phyloP scores from a whole-genome alignment of 2,888 invertebrate genomes.

The Reticulitermes lucifugus region DNA sequence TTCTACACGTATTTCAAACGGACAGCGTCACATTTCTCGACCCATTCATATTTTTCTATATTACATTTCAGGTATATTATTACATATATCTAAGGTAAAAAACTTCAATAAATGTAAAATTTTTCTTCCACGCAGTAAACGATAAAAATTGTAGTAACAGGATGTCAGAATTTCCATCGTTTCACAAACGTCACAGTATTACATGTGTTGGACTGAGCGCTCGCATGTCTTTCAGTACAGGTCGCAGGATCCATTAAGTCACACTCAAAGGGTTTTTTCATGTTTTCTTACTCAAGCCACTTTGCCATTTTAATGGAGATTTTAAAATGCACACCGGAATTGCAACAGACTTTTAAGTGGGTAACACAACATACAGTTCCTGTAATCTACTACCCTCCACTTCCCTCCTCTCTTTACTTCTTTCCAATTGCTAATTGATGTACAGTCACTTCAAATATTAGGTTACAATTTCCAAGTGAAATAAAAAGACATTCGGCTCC shows the following conservation, averaged over 20 bases:
- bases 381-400: neutral
- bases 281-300: neutral
- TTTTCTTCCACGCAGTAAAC: too few species aligned
- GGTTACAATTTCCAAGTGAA: neutral
- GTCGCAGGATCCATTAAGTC: slow-evolving; percentile 5
- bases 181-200: too few species aligned
- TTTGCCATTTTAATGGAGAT: neutral
- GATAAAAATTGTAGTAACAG: too few species aligned
- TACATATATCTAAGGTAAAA: too few species aligned
- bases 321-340: neutral
- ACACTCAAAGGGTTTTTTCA: slow-evolving; percentile 15
- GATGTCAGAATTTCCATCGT: too few species aligned
- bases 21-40: too few species aligned
- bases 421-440: neutral
- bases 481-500: neutral
- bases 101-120: too few species aligned
- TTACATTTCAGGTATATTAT: too few species aligned
- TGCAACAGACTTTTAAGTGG: slow-evolving; percentile 19
- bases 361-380: neutral
- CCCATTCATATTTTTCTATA: too few species aligned
- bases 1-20: too few species aligned
- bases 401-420: neutral
- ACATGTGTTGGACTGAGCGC: too few species aligned
- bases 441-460: neutral
- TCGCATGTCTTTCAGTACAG: neutral